Percentiles rank a stretch among this genome's conserved stretches.
Conservation (phyloP, 2,113 vertebrate species). For the Engystomops pustulosus region DNA sequence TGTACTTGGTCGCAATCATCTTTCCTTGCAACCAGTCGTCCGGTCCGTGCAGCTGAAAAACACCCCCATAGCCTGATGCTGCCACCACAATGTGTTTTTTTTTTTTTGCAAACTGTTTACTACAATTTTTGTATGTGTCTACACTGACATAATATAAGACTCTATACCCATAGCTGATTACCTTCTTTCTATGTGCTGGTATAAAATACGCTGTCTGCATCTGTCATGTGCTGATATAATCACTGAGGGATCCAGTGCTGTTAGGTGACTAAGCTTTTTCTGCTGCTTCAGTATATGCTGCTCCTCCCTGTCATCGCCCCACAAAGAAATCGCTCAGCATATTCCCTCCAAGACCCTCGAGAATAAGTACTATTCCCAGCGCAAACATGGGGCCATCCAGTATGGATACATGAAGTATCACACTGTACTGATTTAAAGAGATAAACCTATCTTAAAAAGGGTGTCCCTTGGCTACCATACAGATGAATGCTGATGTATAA, state of each 20-base stretch:
- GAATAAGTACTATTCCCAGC: background rate
- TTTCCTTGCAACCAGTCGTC: no score
- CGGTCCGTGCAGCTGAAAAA: no score
- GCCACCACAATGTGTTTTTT: no score
- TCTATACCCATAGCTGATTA: background rate
- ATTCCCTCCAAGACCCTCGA: background rate
- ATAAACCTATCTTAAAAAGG: no score
- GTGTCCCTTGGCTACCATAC: no score
- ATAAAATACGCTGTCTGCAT: background rate
- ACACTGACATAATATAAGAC: background rate
- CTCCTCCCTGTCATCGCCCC: background rate
- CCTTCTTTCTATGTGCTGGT: background rate
- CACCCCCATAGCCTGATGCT: no score
- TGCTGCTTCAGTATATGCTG: background rate
- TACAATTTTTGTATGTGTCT: background rate
- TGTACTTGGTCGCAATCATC: no score
- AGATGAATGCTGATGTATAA: no score
- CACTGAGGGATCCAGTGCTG: background rate
- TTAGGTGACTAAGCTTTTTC: conserved; percentile 47
- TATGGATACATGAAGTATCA: background rate
- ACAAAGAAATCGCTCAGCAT: background rate
- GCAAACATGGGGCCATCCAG: background rate
- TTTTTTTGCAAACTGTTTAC: no score
- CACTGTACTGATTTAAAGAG: no score
- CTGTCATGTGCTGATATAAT: conserved; percentile 40